Evolutionary conservation across 2,113 vertebrate genomes (phyloP).

Genomic region (Copsychus sechellarum): DNA sequence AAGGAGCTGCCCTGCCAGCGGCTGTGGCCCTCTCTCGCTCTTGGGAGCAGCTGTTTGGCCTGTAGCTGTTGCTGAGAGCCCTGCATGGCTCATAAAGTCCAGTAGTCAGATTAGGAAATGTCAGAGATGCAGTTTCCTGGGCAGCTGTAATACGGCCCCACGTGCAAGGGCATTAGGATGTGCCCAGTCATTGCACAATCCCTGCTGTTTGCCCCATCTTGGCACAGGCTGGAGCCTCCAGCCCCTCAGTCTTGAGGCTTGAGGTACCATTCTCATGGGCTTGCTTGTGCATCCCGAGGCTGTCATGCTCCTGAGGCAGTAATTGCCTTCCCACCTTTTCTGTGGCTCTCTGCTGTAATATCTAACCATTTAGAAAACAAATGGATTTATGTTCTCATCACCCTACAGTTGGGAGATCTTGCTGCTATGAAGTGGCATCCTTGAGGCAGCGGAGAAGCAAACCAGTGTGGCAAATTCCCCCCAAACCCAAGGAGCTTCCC

Average conservation of each 20-base stretch:
- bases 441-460: background rate
- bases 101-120: background rate
- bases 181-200: accelerated
- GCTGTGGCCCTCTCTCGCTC: accelerated
- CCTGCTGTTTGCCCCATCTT: accelerated
- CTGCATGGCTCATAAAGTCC: accelerated
- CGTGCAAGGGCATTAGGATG: background rate
- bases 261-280: accelerated
- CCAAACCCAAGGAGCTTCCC: background rate
- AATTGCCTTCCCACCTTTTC: background rate
- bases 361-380: background rate
- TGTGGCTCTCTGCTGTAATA: background rate
- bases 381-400: background rate
- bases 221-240: background rate
- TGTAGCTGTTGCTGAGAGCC: background rate
- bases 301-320: background rate
- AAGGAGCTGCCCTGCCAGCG: accelerated
- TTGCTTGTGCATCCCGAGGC: accelerated
- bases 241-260: background rate
- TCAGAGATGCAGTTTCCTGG: background rate
- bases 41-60: accelerated
- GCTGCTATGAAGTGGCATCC: background rate
- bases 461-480: background rate
- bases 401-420: accelerated
- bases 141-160: background rate